Evolutionary conservation across 2,113 vertebrate genomes (phyloP), one percentile per base, ranked within the genome.

Genomic region (Atractosteus spatula): DNA sequence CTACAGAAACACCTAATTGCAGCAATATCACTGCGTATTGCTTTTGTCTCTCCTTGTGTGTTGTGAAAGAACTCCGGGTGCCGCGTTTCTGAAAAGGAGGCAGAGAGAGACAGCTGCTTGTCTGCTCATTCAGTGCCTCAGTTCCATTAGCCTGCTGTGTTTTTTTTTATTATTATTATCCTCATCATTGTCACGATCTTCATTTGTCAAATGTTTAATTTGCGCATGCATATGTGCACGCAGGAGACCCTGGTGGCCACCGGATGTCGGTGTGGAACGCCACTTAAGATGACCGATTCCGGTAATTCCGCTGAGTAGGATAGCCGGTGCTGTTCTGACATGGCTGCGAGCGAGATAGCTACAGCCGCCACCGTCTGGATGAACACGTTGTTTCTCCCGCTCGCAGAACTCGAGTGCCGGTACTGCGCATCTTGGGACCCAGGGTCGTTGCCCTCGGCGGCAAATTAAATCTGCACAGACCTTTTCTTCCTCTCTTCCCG

Each of bases 51-150:
- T 4, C 13, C 57, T 59, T n/a, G 1, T 59, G 57, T 16, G 10
- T 10, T 77, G 80, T 84, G 82, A 79, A 76, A 79, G 71, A 80
- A 80, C 76, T 80, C 77, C 59, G 55, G 83, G 78, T 85, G 80
- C 83, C 78, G 82, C 84, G 72, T 77, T 84, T 81, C 72, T 43
- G 54, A 77, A 16, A 29, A 29, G 29, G 29, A 29, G 29, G 29
- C 29, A 29, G 63, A 75, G 62, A 72, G 81, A 62, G 81, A 70
- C 78, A 77, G 69, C 66, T 76, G 81, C 84, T 86, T 85, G 82
- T 89, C 89, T 88, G 84, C 82, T 82, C 80, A 76, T 83, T 47
- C 63, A 0, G 83, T 77, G 79, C 72, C 79, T 85, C 80, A 77
- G 80, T 78, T 78, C 73, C 81, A 69, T 78, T 64, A 76, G 83